Base-by-base conservation (phyloP, 1,140 invertebrate genomes). In the Pseudobourletiella spinata region DNA sequence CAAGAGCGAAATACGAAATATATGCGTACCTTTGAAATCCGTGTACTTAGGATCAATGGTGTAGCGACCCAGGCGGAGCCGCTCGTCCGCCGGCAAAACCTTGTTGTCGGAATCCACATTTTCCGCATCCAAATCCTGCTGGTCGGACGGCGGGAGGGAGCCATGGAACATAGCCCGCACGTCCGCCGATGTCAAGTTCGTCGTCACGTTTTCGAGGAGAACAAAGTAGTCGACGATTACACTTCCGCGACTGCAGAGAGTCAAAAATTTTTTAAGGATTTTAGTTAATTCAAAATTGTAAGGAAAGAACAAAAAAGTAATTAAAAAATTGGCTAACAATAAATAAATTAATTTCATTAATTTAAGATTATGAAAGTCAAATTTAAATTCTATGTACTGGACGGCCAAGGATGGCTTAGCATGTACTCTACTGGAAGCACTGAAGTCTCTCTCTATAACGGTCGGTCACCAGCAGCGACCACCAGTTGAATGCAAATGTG, bases 151-250 rank as follows among this genome's bases (percentile, higher is more conserved):
- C n/a, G 64, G 54, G 24, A 92, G 77, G 3, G 86, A 83, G 60
- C 86, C 85, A 66, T 92, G 88, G 77, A 93, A 91, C 51, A 90
- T 78, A 59, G 83, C 80, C 71, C 87, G 88, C 28, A 93, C 79
- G 73, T 91, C 87, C 59, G 82, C 75, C 0, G 89, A 91, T 69
- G 89, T 83, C n/a, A 93, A 79, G 72, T 81, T 83, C 61, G 83
- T 79, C n/a, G 82, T 81, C 2, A 90, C 76, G 68, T 90, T 84
- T 61, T 82, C 83, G 50, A 93, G 72, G 75, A 90, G 86, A 3
- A 93, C 84, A 65, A 90, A 86, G 72, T 90, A 93, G 73, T 92
- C 89, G 1, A 91, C 90, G 14, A 93, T 74, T n/a, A 92, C 84
- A 66, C 88, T 91, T 60, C 88, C 89, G 73, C 86, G 79, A 73